Base-by-base conservation (phyloP, 2,113 vertebrate species). In the Paraplagusia blochii region DNA sequence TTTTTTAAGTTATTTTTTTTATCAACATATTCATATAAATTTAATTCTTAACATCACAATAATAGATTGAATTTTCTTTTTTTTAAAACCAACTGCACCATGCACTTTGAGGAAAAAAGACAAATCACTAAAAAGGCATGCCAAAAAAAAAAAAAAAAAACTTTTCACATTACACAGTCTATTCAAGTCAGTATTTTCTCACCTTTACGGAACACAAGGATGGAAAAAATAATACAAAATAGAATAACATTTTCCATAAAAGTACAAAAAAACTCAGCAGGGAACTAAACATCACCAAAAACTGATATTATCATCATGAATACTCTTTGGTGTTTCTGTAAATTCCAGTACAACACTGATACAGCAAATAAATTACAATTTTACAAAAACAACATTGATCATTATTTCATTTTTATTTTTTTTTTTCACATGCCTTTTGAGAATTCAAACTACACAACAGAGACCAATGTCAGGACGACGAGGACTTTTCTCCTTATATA, bases 331-430 rank as follows among this genome's bases (percentile, higher is more conserved):
- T 95, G 95, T 95, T 89, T 94, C 90, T 93, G 92, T 93, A 94
- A 29, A 92, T 92, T 94, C 83, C 91, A 87, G 85, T 78, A 85
- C 65, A 78, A 73, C 79, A 85, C 85, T 90, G 82, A 90, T 90
- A 89, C 88, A 92, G 88, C 92, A 95, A 98, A 99, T 95, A 99
- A 99, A 98, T 98, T 95, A 98, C 90, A 90, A 91, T 93, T 91
- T 96, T 96, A 29, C 22, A 93, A 95, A 95, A 96, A 95, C 90
- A 91, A 95, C 88, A 90, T n/a, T n/a, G n/a, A n/a, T 40, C 13
- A 84, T 88, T 92, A 66, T 69, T 50, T 56, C 14, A 46, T 60
- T 8, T 8, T 5, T 53, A 87, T 90, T 29, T 29, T 29, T 29
- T 29, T 29, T 29, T 29, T 29, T 29, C 6, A 6, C 22, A 2